A percentile compares a stretch with the other conserved stretches of the same genome.
Conservation (phyloP, 2,797 vertebrate species). For the Schizopygopsis malacanthus region DNA sequence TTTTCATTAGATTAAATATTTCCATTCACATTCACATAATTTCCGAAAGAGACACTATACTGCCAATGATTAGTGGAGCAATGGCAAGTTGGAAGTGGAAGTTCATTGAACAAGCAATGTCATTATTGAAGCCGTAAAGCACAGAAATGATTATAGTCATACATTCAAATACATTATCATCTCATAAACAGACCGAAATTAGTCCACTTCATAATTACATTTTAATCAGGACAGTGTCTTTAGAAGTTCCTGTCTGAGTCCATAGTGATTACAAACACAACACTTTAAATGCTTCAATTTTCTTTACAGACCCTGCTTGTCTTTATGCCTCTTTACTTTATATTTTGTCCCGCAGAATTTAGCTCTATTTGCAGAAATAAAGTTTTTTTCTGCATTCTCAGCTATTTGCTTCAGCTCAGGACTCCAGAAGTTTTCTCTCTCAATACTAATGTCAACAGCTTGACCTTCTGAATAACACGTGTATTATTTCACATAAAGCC, state of each 20-base stretch:
- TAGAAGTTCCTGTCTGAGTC: slow-evolving; percentile 5
- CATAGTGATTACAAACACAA: slow-evolving; percentile 9
- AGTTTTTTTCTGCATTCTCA: slow-evolving; percentile 5
- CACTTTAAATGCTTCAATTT: neutral
- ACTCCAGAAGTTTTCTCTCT: neutral
- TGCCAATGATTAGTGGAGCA: neutral
- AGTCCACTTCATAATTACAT: slow-evolving; percentile 18
- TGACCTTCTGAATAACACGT: neutral
- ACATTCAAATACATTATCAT: slow-evolving; percentile 24
- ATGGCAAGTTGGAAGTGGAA: slow-evolving; percentile 8
- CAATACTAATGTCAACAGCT: neutral
- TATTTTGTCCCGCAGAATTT: neutral
- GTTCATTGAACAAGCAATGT: slow-evolving; percentile 21
- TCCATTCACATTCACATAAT: neutral
- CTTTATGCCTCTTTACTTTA: neutral
- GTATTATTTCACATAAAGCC: neutral
- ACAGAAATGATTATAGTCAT: slow-evolving; percentile 6
- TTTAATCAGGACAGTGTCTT: slow-evolving; percentile 14
- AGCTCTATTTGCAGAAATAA: neutral
- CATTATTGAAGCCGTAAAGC: slow-evolving; percentile 15
- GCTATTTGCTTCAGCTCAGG: neutral
- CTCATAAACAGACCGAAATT: slow-evolving; percentile 17
- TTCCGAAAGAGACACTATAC: neutral
- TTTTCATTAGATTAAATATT: slow-evolving; percentile 14
- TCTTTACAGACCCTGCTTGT: neutral